Evolutionary conservation across 2,888 invertebrate species (phyloP).

Genomic region (Epistrophe eligans): DNA sequence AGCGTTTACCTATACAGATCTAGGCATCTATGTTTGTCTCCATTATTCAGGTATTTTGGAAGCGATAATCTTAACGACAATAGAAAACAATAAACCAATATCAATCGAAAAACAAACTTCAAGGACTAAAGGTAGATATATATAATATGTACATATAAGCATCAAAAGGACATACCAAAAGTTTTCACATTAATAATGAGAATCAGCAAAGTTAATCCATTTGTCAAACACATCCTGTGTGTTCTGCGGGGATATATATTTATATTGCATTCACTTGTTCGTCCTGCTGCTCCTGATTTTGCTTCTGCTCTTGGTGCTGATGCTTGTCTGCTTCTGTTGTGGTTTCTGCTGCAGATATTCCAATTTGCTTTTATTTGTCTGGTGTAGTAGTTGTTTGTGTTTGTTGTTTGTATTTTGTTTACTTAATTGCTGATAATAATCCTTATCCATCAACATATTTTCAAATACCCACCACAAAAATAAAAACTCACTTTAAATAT

Average conservation of each 20-base stretch:
- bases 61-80: conserved; percentile 58
- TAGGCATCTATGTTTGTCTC: background rate
- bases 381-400: conserved; percentile 43
- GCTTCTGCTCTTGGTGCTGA: conserved; percentile 21
- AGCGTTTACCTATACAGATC: background rate
- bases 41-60: conserved; percentile 39
- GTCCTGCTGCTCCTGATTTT: conserved; percentile 36
- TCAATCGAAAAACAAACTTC: conserved; percentile 48
- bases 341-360: conserved; percentile 51
- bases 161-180: conserved; percentile 70
- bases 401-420: conserved; percentile 46
- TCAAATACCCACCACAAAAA: conserved; percentile 25
- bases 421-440: conserved; percentile 64
- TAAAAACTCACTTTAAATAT: conserved; percentile 25
- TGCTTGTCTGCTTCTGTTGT: conserved; percentile 18
- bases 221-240: conserved; percentile 76
- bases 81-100: conserved; percentile 69
- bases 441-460: conserved; percentile 72
- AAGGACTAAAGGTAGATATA: conserved; percentile 1
- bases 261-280: conserved; percentile 68
- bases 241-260: conserved; percentile 59
- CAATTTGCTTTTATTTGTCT: conserved; percentile 38
- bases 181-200: conserved; percentile 76
- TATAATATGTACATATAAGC: background rate
- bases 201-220: conserved; percentile 76